phyloP scores from a whole-genome alignment of 2,888 invertebrate genomes.

The Diaprepes abbreviatus region DNA sequence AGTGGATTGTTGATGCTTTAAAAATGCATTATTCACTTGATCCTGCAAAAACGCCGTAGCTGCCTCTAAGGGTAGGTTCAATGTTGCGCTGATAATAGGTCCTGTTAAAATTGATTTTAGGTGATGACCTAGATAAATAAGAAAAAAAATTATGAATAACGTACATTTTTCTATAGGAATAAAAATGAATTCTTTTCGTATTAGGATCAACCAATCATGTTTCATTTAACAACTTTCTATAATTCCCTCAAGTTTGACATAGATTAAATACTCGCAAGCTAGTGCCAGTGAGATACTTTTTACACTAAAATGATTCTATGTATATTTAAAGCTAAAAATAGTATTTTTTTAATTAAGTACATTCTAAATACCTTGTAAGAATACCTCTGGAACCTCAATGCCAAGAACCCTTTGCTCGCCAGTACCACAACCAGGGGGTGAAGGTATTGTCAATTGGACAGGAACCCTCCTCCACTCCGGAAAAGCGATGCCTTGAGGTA shows the following conservation, averaged over 20 bases:
- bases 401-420: constrained; percentile 80
- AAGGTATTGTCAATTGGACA: constrained; percentile 83
- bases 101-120: constrained; percentile 82
- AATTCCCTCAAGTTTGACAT: no score
- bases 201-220: no score
- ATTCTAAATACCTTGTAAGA: constrained; percentile 72
- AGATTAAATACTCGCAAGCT: no score
- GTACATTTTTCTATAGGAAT: no score
- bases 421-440: constrained; percentile 77
- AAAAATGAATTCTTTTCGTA: no score
- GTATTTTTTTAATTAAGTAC: no score
- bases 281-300: no score
- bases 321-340: no score
- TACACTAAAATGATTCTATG: no score
- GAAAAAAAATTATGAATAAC: no score
- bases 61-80: constrained; percentile 84
- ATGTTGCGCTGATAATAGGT: constrained; percentile 89
- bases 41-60: constrained; percentile 87
- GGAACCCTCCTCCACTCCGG: constrained; percentile 69
- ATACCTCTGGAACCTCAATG: constrained; percentile 90
- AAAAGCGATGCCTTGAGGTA: constrained; percentile 52
- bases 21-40: constrained; percentile 85
- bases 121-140: constrained; percentile 58
- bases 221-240: no score
- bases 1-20: constrained; percentile 57